Percentiles rank a stretch among this genome's conserved stretches.
Evolutionary conservation across 1,140 invertebrate species (phyloP).

Genomic region (Maconellicoccus hirsutus): DNA sequence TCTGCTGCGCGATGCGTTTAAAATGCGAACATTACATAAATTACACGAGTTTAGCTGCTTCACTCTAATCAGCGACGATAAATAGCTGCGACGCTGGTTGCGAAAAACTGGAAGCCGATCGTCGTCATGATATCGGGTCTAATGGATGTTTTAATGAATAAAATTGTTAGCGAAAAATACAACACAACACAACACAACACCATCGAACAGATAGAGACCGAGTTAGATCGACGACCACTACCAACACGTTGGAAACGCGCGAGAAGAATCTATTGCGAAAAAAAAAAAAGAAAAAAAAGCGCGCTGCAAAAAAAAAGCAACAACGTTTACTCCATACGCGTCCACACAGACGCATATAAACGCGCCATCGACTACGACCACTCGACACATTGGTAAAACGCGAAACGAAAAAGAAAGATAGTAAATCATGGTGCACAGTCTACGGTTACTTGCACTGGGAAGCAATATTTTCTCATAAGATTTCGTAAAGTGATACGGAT

Average conservation of each 20-base stretch:
- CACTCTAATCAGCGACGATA: constrained; percentile 15
- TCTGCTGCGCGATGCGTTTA: neutral
- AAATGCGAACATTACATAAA: constrained; percentile 14
- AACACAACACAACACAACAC: neutral
- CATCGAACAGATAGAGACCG: neutral
- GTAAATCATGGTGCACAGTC: constrained; percentile 17
- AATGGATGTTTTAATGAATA: constrained; percentile 22
- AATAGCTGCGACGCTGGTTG: constrained; percentile 1
- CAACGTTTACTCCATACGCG: too few species aligned
- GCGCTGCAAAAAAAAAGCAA: too few species aligned
- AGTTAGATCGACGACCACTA: neutral
- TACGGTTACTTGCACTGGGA: constrained; percentile 11
- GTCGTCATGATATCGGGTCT: constrained; percentile 18
- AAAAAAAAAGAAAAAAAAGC: too few species aligned
- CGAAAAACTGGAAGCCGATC: constrained; percentile 19
- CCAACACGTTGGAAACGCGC: neutral
- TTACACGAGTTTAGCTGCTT: constrained; percentile 10
- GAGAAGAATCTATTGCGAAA: neutral
- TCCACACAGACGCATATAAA: neutral
- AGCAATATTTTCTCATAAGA: constrained; percentile 21
- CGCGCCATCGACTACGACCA: neutral
- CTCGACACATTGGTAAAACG: too few species aligned
- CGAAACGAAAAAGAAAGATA: constrained; percentile 1
- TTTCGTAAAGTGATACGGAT: constrained; percentile 20
- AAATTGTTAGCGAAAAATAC: constrained; percentile 15